Conservation (phyloP, 2,113 vertebrate species). For the Anser brachyrhynchus region DNA sequence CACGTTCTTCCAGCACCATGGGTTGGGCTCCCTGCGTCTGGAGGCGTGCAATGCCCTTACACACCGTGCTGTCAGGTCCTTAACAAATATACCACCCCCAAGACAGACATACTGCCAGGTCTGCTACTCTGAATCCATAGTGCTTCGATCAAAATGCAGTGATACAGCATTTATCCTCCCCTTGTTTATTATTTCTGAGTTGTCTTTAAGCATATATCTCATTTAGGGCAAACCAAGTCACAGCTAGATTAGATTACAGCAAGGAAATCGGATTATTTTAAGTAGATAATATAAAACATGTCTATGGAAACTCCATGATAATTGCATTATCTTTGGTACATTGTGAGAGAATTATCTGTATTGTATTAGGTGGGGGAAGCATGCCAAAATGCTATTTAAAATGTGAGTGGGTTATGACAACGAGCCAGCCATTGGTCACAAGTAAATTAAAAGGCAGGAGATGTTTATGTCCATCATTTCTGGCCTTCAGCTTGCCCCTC, state of each 20-base stretch:
- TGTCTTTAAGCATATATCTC: conserved; percentile 58
- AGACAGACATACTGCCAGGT: neutral
- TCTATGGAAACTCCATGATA: conserved; percentile 73
- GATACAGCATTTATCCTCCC: neutral
- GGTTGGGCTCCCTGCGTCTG: neutral
- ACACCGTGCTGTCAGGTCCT: neutral
- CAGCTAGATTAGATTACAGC: conserved; percentile 71
- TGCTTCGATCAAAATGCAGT: neutral
- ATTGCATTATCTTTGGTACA: conserved; percentile 73
- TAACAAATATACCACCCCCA: neutral
- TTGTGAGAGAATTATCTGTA: conserved; percentile 74
- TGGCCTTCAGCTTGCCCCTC: neutral
- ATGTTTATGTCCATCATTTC: neutral
- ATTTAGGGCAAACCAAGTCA: conserved; percentile 64
- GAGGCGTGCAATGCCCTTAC: neutral
- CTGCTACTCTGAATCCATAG: neutral
- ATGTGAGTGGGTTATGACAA: neutral
- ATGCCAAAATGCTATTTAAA: conserved; percentile 65
- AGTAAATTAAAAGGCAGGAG: conserved; percentile 62
- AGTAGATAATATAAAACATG: conserved; percentile 77
- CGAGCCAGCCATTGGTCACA: conserved; percentile 1
- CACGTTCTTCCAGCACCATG: accelerated
- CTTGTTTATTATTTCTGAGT: conserved; percentile 22
- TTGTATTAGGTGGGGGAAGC: conserved; percentile 67
- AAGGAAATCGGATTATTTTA: conserved; percentile 77